Percentiles rank a stretch among this genome's conserved stretches.
These are phyloP conservation scores for Hylomyscus alleni DNA, from an alignment of 2,797 vertebrate species.

Conservation along the genomic window DNA sequence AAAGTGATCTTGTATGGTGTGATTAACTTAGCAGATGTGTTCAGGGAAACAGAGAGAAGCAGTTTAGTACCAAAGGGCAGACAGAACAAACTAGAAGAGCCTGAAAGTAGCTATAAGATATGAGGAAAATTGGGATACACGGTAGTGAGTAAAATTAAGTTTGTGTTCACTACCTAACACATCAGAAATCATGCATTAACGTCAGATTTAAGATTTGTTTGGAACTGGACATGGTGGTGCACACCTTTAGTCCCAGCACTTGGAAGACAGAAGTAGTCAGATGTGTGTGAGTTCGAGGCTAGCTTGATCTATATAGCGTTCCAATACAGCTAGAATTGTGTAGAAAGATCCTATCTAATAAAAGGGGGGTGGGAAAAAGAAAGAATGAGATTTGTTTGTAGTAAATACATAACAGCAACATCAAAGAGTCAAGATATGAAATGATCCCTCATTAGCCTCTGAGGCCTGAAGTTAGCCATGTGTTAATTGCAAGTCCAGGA, in stretches of 20 bases:
- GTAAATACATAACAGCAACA: neutral
- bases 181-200: neutral
- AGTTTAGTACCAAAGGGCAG: neutral
- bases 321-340: neutral
- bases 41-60: neutral
- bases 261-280: neutral
- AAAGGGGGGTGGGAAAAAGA: neutral
- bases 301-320: neutral
- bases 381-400: neutral
- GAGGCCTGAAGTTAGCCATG: neutral
- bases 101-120: neutral
- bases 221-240: neutral
- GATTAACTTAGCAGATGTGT: neutral
- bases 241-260: neutral
- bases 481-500: no score
- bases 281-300: neutral
- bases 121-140: no score
- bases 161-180: neutral
- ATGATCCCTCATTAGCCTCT: neutral
- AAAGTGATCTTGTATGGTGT: neutral
- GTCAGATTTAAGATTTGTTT: neutral
- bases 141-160: neutral
- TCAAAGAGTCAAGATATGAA: neutral
- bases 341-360: neutral
- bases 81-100: neutral